Conservation (phyloP, 2,797 vertebrate genomes). For the Megalops cyprinoides region DNA sequence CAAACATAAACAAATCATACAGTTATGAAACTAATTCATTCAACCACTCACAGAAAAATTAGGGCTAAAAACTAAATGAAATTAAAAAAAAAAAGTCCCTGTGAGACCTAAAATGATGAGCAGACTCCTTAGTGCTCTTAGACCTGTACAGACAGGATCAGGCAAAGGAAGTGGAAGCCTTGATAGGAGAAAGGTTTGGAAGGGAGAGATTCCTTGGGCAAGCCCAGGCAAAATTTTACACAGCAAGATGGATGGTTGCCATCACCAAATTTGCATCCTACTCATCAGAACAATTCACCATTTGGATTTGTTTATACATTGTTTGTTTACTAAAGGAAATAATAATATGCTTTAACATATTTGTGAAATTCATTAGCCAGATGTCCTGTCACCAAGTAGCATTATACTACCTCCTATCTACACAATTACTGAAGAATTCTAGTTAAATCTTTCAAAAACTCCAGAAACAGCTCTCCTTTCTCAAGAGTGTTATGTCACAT, state of each 20-base stretch:
- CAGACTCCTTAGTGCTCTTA: neutral
- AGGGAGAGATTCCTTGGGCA: constrained; percentile 10
- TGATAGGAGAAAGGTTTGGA: too few relatives aligned
- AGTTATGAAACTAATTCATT: neutral
- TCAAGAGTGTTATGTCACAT: too few relatives aligned
- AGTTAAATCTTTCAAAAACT: too few relatives aligned
- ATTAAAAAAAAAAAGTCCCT: neutral
- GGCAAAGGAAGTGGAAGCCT: neutral
- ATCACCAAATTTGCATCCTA: neutral
- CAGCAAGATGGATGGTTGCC: neutral
- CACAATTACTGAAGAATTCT: too few relatives aligned
- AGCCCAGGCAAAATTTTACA: constrained; percentile 2
- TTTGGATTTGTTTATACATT: neutral
- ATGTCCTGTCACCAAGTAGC: too few relatives aligned
- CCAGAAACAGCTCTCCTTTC: too few relatives aligned
- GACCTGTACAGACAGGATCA: neutral
- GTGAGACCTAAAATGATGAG: neutral
- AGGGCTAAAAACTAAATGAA: neutral
- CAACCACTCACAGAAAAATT: neutral
- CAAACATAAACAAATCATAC: too few relatives aligned
- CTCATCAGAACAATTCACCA: neutral
- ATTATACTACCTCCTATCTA: too few relatives aligned
- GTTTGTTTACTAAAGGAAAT: neutral
- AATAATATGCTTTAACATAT: too few relatives aligned
- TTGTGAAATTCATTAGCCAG: too few relatives aligned